phyloP scores from a whole-genome alignment of 2,113 vertebrate genomes.

The Madoqua kirkii region DNA sequence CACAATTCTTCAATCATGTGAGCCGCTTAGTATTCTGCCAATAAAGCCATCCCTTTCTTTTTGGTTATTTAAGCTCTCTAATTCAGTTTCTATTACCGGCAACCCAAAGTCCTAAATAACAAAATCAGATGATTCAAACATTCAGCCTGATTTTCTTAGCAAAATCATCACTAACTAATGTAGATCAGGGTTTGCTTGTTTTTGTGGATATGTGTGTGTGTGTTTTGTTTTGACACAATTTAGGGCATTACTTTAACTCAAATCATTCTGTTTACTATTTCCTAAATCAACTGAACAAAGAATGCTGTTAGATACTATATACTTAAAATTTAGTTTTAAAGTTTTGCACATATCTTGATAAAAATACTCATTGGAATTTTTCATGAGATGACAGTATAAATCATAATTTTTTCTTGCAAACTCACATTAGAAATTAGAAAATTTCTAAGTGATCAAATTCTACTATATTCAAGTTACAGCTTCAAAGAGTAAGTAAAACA shows the following conservation, averaged over 20 bases:
- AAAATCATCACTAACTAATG: not conserved
- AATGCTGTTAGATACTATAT: not conserved
- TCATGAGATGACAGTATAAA: not conserved
- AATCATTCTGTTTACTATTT: slow-evolving; percentile 14
- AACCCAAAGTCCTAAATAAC: slow-evolving; percentile 23
- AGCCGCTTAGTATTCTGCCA: not conserved
- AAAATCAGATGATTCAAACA: not conserved
- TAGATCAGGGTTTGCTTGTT: not conserved
- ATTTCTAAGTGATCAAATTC: not conserved
- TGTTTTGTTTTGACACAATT: not conserved
- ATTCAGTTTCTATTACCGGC: not conserved
- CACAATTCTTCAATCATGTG: not conserved
- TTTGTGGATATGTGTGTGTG: not conserved
- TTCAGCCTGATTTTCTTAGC: not conserved
- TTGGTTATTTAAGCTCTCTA: not conserved
- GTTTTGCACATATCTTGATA: not conserved
- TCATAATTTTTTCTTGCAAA: not conserved
- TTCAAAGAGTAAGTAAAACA: not conserved
- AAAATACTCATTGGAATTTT: slow-evolving; percentile 20
- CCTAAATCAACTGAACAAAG: not conserved
- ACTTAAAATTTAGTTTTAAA: not conserved
- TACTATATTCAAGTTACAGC: not conserved
- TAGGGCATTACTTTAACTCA: not conserved
- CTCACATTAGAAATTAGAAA: not conserved
- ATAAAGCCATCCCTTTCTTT: not conserved